Conservation (phyloP, 2,797 vertebrate species). For the Oceanodroma leucorhoa region DNA sequence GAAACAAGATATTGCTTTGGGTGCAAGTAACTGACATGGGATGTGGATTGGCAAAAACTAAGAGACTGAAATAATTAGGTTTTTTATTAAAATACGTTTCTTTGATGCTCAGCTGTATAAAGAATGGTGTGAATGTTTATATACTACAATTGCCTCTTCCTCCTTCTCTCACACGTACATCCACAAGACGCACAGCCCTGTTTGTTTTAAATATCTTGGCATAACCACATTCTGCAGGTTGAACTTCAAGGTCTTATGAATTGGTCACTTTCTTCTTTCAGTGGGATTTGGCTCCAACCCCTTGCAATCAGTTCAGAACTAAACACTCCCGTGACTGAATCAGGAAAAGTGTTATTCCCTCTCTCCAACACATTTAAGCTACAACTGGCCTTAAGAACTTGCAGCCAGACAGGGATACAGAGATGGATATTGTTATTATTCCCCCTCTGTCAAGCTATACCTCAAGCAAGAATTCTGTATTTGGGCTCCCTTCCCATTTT, state of each 20-base stretch:
- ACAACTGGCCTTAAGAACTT: neutral
- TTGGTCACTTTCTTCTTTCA: neutral
- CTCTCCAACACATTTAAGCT: neutral
- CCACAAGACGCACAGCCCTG: neutral
- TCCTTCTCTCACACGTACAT: neutral
- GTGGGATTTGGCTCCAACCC: neutral
- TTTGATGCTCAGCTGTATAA: constrained; percentile 4
- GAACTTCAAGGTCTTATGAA: neutral
- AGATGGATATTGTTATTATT: neutral
- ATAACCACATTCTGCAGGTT: accelerated
- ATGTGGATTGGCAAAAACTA: constrained; percentile 12
- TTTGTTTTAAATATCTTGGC: neutral
- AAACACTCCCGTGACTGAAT: accelerated
- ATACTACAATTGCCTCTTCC: neutral
- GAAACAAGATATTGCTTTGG: constrained; percentile 57
- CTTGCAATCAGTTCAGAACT: neutral
- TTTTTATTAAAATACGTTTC: constrained; percentile 52
- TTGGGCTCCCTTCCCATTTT: neutral
- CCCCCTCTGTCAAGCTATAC: neutral
- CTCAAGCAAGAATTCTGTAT: neutral
- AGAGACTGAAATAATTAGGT: constrained; percentile 28
- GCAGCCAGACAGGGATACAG: neutral
- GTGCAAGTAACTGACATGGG: constrained; percentile 32
- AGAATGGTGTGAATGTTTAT: neutral
- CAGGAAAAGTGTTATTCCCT: neutral